Evolutionary conservation across 2,888 invertebrate genomes (phyloP), one percentile per base, ranked within the genome.

Genomic region (Cylloceria caligata): DNA sequence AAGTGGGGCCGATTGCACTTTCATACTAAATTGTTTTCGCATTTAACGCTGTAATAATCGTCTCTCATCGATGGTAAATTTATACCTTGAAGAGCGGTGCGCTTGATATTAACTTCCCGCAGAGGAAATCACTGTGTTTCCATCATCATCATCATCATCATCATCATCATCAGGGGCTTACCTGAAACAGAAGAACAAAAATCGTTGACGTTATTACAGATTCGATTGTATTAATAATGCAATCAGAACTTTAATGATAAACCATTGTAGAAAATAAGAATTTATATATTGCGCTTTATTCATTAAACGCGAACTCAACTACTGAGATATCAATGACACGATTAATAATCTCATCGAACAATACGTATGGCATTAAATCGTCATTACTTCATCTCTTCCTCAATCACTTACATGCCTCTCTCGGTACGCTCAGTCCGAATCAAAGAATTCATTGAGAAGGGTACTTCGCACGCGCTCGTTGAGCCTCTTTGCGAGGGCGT

Each of bases 101-200:
- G 27, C 47, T 67, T 45, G 47, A 52, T 16, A 68, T 52, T 52
- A 52, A 69, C n/a, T 36, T 24, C 45, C 47, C 16, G 0, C 21
- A n/a, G 49, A 30, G 30, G 24, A 11, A 73, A 68, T 73, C 73
- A 62, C 21, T 62, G 60, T 34, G 19, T 19, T 39, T 27, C 52
- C 49, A 65, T 62, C 3, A 49, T 9, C 42, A n/a, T n/a, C 47
- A 47, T 47, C 27, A 11, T 24, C 52, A 52, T 13, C 11, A 52
- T 7, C 27, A 57, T 57, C 55, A 34, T 60, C 80, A 60, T 67
- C 57, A 57, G 47, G 52, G 34, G 65, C 88, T 89, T 88, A 88
- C 88, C 89, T 88, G 83, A 6, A 89, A 88, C 88, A 86, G 36
- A 81, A 80, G 79, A 72, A n/a, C n/a, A 27, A 81, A 24, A 52